Base-by-base conservation (phyloP, 2,888 invertebrate genomes). In the Drosophila bunnanda region DNA sequence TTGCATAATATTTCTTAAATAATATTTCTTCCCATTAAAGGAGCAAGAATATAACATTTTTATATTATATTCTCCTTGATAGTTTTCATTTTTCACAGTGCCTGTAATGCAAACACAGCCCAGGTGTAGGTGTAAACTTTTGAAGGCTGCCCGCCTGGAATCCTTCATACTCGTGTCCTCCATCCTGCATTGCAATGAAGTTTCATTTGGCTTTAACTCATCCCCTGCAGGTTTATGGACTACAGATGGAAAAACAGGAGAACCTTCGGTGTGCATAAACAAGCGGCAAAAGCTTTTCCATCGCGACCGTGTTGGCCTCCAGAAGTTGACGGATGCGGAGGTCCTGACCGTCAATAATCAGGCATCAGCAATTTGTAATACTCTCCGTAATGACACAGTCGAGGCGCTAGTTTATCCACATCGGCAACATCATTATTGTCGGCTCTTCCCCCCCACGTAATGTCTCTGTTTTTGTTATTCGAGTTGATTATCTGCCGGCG, bases 291-390 rank as follows among this genome's bases (percentile, higher is more conserved):
- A 54, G 44, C 36, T 67, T 34, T 20, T 15, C 55, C 69, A 52
- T 15, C 34, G 22, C 52, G 38, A 20, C 9, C 30, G 0, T n/a
- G 34, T 17, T 44, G 66, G 39, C 55, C 56, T 65, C 66, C 39
- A 54, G 41, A 55, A 56, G 59, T 36, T 79, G 70, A 78, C 54
- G 67, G 66, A 69, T 67, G 52, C 64, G 46, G 44, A 75, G 71
- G 75, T 75, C 71, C 56, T 56, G 46, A 10, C 67, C 56, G 71
- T 55, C 71, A 56, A 69, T 50, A 62, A 75, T 58, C 65, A 65
- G 62, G 53, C 79, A 65, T 52, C 71, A 82, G 80, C 83, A 72
- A 75, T 75, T 84, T 84, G 82, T 87, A 69, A 72, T 73, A 50
- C 72, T 38, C 64, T 28, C 57, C 52, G 56, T 75, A 87, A 83